Base-by-base conservation (phyloP, 2,797 vertebrate genomes). In the Cossypha heuglini region DNA sequence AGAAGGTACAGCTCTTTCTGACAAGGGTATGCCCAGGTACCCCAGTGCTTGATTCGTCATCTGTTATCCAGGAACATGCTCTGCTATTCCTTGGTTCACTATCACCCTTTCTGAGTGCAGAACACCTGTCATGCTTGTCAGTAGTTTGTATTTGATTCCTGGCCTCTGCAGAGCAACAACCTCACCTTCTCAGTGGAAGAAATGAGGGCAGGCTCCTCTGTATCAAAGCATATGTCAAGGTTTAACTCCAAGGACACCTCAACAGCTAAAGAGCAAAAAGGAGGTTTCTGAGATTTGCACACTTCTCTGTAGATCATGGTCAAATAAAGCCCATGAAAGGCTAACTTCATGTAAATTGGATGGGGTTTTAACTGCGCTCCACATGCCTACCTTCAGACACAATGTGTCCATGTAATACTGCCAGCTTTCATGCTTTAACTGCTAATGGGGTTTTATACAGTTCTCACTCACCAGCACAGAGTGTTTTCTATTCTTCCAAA, bases 11-110 rank as follows among this genome's bases (percentile, higher is more conserved):
- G 26, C 42, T 75, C 7, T 80, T 90, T 83, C 48, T 35, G 40
- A 38, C 19, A 46, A 35, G 31, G 4, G 3, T 88, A 48, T 69
- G 25, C 4, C 8, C 31, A 22, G 5, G 13, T 55, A 86, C 19
- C 2, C 9, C 49, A 26, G 8, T n/a, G 58, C 16, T 0, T 62
- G 40, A 66, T 54, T 71, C 0, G 0, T 66, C 37, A 38, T 20
- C 17, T 59, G 2, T 29, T 67, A 67, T 15, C 22, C 31, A 67
- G 63, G 20, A 59, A 37, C 6, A 6, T 9, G 11, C 3, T 66
- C 28, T 40, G 22, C 69, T 86, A 11, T 9, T 35, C 35, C 35
- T 90, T 1, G 0, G 19, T 35, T 43, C 14, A 20, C 35, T 35
- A 35, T 35, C 9, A 82, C 17, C 5, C 19, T 49, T 68, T 48